These are phyloP conservation scores for Forpus xanthops DNA, from an alignment of 2,797 vertebrate genomes.

Conservation along the genomic window DNA sequence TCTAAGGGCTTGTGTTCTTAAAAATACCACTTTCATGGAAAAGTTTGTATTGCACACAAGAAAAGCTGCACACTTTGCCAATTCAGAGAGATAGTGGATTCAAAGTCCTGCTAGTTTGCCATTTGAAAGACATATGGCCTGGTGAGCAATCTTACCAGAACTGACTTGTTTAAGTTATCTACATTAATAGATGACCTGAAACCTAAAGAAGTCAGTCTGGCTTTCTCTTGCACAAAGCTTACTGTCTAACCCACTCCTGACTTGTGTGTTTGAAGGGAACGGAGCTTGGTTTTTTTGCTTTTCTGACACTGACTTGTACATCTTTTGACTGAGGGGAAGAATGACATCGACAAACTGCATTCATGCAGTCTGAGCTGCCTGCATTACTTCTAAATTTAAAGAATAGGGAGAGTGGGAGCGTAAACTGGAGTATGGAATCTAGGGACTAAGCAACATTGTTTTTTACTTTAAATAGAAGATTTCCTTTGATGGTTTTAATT, in stretches of 20 bases:
- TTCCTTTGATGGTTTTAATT: background rate
- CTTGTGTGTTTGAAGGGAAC: background rate
- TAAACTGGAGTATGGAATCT: background rate
- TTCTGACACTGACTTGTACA: background rate
- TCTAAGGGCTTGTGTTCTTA: background rate
- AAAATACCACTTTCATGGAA: background rate
- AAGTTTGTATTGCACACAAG: background rate
- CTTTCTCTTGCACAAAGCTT: background rate
- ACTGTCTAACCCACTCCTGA: background rate
- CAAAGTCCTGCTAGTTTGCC: background rate
- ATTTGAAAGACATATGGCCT: constrained; percentile 23
- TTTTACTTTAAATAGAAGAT: background rate
- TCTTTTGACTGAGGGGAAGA: background rate
- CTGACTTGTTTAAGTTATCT: constrained; percentile 41
- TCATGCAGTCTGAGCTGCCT: background rate
- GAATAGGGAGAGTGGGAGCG: background rate
- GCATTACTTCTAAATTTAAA: background rate
- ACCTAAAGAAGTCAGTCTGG: constrained; percentile 11
- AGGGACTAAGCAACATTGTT: background rate
- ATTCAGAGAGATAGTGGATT: background rate
- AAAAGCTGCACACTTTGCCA: background rate
- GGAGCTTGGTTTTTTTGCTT: background rate
- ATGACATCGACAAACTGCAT: background rate
- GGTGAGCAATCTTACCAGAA: background rate
- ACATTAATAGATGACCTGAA: constrained; percentile 46